Evolutionary conservation across 2,113 vertebrate genomes (phyloP).

Genomic region (Ranitomeya variabilis): DNA sequence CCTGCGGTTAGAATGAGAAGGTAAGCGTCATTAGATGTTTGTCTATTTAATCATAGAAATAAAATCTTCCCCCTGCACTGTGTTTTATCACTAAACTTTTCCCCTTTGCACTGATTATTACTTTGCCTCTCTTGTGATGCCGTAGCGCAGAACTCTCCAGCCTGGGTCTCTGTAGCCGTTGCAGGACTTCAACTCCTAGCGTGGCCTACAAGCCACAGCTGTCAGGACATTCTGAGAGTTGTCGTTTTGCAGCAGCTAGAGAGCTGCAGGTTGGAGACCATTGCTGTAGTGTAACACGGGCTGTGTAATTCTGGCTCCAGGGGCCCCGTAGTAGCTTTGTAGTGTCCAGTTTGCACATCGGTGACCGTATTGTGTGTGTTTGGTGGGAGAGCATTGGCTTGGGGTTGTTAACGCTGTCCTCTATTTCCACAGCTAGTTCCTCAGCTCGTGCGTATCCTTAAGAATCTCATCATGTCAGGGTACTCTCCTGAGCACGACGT

Average conservation of each 20-base stretch:
- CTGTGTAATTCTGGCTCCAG: neutral
- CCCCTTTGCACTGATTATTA: neutral
- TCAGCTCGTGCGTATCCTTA: constrained; percentile 98
- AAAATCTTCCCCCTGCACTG: neutral
- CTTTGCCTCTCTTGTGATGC: neutral
- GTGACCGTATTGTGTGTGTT: neutral
- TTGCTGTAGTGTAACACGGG: neutral
- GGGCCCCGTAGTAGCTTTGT: neutral
- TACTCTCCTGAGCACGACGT: constrained; percentile 99
- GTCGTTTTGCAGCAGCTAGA: too few relatives aligned
- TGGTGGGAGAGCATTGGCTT: neutral
- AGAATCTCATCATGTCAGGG: constrained; percentile 99
- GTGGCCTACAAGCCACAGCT: too few relatives aligned
- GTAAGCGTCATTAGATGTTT: constrained; percentile 81
- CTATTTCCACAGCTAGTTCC: constrained; percentile 89
- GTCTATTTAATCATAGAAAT: neutral
- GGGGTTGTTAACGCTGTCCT: constrained; percentile 45
- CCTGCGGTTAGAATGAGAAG: constrained; percentile 99
- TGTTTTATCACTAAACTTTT: neutral
- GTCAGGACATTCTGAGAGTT: too few relatives aligned
- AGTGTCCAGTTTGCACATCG: neutral
- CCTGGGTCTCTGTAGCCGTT: too few relatives aligned
- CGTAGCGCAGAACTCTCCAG: neutral
- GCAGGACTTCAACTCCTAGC: too few relatives aligned
- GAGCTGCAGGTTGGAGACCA: too few relatives aligned